Conservation (phyloP, 2,113 vertebrate species). For the Tonatia bakeri region DNA sequence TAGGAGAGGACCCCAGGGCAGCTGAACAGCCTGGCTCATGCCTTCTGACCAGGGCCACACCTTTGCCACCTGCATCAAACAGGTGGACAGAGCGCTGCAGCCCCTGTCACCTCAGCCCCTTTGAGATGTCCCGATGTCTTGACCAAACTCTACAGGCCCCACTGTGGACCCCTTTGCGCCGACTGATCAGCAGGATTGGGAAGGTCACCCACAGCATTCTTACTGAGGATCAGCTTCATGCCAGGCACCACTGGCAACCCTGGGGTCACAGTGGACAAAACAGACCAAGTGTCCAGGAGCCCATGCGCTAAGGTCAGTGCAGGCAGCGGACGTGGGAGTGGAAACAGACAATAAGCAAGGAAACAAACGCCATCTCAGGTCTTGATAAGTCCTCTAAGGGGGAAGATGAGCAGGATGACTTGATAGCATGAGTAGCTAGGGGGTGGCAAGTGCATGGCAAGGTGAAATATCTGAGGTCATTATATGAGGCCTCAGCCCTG, state of each 20-base stretch:
- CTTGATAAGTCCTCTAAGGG: not conserved
- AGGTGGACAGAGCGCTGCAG: not conserved
- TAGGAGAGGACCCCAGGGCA: not conserved
- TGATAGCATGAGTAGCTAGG: not conserved
- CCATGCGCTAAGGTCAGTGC: too few species aligned
- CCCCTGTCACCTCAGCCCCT: not conserved
- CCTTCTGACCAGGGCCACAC: not conserved
- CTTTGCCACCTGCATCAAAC: not conserved
- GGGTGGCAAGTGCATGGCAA: not conserved
- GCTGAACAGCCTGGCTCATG: not conserved
- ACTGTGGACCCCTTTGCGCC: not conserved
- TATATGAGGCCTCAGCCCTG: not conserved
- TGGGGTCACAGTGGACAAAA: not conserved
- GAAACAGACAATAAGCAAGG: not conserved
- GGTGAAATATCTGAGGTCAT: not conserved
- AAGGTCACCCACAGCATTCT: not conserved
- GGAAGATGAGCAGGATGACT: not conserved
- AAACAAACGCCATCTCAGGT: not conserved
- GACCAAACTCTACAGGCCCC: not conserved
- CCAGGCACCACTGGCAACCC: not conserved
- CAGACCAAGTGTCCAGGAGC: not conserved
- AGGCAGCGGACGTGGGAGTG: accelerated
- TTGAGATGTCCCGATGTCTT: not conserved
- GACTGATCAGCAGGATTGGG: accelerated
- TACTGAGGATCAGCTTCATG: not conserved